These are phyloP conservation scores for Hippocampus zosterae DNA, from an alignment of 2,113 vertebrate genomes.

Conservation along the genomic window DNA sequence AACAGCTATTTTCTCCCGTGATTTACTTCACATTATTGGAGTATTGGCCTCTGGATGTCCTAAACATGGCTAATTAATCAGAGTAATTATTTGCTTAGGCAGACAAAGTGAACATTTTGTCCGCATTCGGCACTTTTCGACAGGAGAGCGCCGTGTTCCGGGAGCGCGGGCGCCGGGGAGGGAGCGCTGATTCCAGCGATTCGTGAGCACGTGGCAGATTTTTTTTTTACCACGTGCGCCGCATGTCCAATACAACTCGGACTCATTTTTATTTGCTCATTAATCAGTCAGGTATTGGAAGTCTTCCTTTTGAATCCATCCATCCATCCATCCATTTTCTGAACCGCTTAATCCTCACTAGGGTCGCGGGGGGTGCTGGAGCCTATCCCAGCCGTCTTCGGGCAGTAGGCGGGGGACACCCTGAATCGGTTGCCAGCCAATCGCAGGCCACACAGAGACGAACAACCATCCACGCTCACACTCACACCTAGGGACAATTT, in stretches of 20 bases:
- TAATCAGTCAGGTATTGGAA: not conserved
- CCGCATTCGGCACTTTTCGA: conserved; percentile 67
- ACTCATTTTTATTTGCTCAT: not conserved
- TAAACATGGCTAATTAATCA: conserved; percentile 74
- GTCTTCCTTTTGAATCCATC: not conserved
- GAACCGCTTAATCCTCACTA: too few relatives aligned
- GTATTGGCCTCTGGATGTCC: conserved; percentile 68
- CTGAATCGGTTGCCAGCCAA: too few relatives aligned
- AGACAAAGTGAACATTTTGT: conserved; percentile 72
- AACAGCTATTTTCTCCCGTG: conserved; percentile 54
- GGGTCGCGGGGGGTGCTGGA: too few relatives aligned
- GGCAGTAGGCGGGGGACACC: too few relatives aligned
- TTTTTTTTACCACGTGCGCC: not conserved
- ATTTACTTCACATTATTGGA: conserved; percentile 60
- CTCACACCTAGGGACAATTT: too few relatives aligned
- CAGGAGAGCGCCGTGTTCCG: conserved; percentile 63
- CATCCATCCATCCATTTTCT: too few relatives aligned
- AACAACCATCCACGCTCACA: too few relatives aligned
- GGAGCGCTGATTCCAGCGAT: not conserved
- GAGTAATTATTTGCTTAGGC: conserved; percentile 79
- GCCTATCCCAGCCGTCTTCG: too few relatives aligned
- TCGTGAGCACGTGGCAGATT: not conserved
- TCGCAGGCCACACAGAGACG: too few relatives aligned
- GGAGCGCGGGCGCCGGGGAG: not conserved
- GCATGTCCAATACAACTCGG: not conserved